Evolutionary conservation across 2,888 invertebrate genomes (phyloP), one percentile per base, ranked within the genome.

Genomic region (Calameuta pallipes): DNA sequence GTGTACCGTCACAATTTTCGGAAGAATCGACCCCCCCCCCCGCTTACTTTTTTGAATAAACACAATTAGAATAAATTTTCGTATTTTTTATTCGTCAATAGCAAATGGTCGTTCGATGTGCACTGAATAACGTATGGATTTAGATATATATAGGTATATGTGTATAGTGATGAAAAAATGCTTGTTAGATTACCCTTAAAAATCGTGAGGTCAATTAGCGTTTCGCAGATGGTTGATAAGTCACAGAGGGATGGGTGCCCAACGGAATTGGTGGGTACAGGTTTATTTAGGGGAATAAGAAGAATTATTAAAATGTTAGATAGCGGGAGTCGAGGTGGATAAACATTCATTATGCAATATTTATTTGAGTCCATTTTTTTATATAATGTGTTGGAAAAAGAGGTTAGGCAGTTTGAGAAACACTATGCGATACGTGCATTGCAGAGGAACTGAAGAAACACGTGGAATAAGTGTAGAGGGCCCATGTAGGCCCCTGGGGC

Each of bases 121-220:
- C 6, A 6, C 41, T 56, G 23, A 56, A 56, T 56, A 56, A 56
- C 41, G 15, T 56, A 56, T 56, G 23, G 9, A 12, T 36, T 11
- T 36, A 36, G 1, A 11, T 36, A 36, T 36, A 56, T 9, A 6
- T 41, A 41, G 41, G 23, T 41, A 56, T 56, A 36, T 75, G 77
- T 78, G 75, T 78, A 74, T 35, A 77, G 70, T 79, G 80, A 36
- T 3, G 69, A 34, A 31, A 69, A 76, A 76, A 76, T 80, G 79
- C 35, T 41, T 76, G 35, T 70, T 15, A 23, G 56, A 56, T 56
- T 56, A 23, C 23, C 37, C 34, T 78, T 82, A 81, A 80, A 80
- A 82, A 80, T 82, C 81, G 82, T 82, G 80, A 78, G 81, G 82
- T 83, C 83, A 84, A 86, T 86, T 86, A 84, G 84, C 82, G 84